Evolutionary conservation across 2,888 invertebrate genomes (phyloP), one percentile per base, ranked within the genome.

Genomic region (Trichopoda pennipes): DNA sequence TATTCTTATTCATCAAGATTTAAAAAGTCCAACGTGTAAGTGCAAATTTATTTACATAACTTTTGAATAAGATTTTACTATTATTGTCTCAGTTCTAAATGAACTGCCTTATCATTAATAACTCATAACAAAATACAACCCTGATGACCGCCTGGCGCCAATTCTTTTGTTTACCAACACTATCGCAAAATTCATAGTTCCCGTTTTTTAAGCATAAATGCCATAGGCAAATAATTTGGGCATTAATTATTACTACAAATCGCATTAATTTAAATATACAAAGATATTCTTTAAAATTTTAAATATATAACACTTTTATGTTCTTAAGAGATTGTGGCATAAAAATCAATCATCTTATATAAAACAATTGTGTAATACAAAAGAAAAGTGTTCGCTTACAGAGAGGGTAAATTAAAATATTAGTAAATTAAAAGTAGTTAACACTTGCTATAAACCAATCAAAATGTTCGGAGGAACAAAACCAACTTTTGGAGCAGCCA

Each of bases 401-500:
- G 38, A 38, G 38, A 38, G 73, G 58, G 61, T 53, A 64, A 21
- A 53, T 58, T 61, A 3, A 63, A 72, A 60, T 17, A 58, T 23
- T 49, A 42, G 4, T 66, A 17, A 38, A 14, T 8, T 55, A 23
- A 32, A 28, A 12, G 35, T 17, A 16, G 17, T n/a, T 12, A 6
- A 66, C 8, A 38, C 53, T 42, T 49, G 10, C 6, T n/a, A 19
- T 10, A 78, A 68, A 75, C 7, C 8, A 47, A 68, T 32, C 58
- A 85, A 68, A 55, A 89, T 89, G 89, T 89, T 89, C 84, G 90
- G 90, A 47, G 90, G 90, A 80, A 84, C 89, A 53, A 90, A 92
- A 86, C 90, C 90, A 49, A 87, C 92, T 16, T 93, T 93, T 86
- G 92, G 92, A n/a, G 89, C 92, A 80, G 84, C 91, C 8, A 85